Base-by-base conservation (phyloP, 2,113 vertebrate genomes). In the Condylura cristata region DNA sequence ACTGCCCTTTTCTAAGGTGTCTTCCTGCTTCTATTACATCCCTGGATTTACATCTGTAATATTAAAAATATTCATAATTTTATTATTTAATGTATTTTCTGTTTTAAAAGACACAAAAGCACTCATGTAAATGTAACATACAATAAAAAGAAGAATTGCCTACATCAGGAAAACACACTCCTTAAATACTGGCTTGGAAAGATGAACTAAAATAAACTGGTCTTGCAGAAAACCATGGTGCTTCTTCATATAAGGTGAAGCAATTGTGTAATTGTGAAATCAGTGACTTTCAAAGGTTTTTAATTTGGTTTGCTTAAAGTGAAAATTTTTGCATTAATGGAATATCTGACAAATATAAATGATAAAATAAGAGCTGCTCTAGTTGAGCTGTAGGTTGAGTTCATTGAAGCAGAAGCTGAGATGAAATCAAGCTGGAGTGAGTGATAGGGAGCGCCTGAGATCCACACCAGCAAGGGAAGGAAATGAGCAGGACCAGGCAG, bases 81-180 rank as follows among this genome's bases (percentile, higher is more conserved):
- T 56, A 80, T 53, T 89, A 60, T 37, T 68, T 60, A 92, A 53
- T 83, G 30, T 80, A 84, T 87, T 80, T 92, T 94, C 44, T 93
- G 7, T 53, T 91, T 56, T 91, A 79, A 94, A 70, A 91, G 44
- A 37, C 13, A 44, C n/a, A 91, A 71, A 20, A 79, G 30, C 56
- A 37, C 48, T 22, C 30, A 2, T 94, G 60, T 88, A 86, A 86
- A 65, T 28, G 18, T 26, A 79, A 34, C 9, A 68, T 60, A 74
- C 37, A 81, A 86, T 56, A 94, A 95, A 48, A 68, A 93, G 61
- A 85, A 93, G 46, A 68, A 86, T 70, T 53, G 74, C 4, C 56
- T 81, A 66, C 16, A 53, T 65, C 90, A 71, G 39, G 37, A 66
- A 89, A 95, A 86, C 24, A 92, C 14, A 53, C 14, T 72, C 63